Evolutionary conservation across 1,140 invertebrate genomes (phyloP).

Genomic region (Triops longicaudatus): DNA sequence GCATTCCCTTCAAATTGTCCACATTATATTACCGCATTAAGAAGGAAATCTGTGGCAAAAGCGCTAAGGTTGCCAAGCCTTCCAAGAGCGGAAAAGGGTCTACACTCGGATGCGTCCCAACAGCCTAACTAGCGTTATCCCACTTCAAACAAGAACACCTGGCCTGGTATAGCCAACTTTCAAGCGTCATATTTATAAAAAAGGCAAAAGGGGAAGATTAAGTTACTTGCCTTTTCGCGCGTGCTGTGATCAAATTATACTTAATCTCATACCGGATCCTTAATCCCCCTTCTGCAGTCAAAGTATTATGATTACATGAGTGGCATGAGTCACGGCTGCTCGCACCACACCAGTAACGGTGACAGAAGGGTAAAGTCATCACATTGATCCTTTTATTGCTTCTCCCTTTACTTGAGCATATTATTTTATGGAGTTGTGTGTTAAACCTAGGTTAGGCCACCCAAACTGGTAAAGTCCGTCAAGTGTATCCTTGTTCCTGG

Average conservation of each 20-base stretch:
- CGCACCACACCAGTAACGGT: neutral
- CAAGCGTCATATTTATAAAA: neutral
- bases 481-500: neutral
- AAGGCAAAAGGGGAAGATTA: neutral
- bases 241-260: conserved; percentile 15
- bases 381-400: neutral
- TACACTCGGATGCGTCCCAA: neutral
- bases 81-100: neutral
- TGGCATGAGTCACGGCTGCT: neutral
- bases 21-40: neutral
- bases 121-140: neutral
- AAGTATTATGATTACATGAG: neutral
- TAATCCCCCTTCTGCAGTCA: neutral
- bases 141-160: neutral
- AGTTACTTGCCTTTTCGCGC: neutral
- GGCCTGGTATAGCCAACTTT: neutral
- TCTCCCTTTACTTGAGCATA: neutral
- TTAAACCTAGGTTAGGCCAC: neutral
- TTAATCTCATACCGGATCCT: neutral
- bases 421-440: neutral
- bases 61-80: conserved; percentile 3
- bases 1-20: neutral
- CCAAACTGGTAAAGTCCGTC: neutral
- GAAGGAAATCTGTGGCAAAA: neutral
- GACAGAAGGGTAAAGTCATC: neutral